These are phyloP conservation scores for Sebastes alutus DNA, from an alignment of 2,797 vertebrate genomes.

Conservation along the genomic window DNA sequence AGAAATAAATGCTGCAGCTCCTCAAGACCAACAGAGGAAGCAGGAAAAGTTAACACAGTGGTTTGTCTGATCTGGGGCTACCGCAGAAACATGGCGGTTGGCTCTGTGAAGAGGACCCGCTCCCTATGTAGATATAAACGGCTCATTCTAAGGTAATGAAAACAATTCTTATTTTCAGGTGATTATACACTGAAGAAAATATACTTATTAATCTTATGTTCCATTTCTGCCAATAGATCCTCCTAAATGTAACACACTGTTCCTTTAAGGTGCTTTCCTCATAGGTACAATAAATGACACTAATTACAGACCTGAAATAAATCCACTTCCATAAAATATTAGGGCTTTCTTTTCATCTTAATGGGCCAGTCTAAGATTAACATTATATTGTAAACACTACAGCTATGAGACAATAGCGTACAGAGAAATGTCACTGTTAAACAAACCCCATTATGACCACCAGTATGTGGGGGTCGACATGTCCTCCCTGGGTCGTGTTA, in stretches of 20 bases:
- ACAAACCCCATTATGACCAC: constrained; percentile 13
- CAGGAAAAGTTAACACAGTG: too few relatives aligned
- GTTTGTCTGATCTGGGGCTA: too few relatives aligned
- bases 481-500: constrained; percentile 42
- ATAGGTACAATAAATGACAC: background rate
- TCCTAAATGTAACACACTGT: background rate
- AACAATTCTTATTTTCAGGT: too few relatives aligned
- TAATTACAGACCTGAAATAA: background rate
- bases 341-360: background rate
- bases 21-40: too few relatives aligned
- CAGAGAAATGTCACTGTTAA: background rate
- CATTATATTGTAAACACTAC: background rate
- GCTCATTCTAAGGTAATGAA: too few relatives aligned
- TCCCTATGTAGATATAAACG: too few relatives aligned
- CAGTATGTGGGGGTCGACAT: constrained; percentile 24
- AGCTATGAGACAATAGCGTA: constrained; percentile 1
- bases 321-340: background rate
- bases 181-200: too few relatives aligned
- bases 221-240: too few relatives aligned
- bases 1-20: too few relatives aligned
- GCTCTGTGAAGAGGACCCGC: too few relatives aligned
- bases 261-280: background rate
- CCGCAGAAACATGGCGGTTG: too few relatives aligned
- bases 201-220: too few relatives aligned
- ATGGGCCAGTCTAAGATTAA: background rate